Evolutionary conservation across 2,888 invertebrate genomes (phyloP).

Genomic region (Macrophya annulata): DNA sequence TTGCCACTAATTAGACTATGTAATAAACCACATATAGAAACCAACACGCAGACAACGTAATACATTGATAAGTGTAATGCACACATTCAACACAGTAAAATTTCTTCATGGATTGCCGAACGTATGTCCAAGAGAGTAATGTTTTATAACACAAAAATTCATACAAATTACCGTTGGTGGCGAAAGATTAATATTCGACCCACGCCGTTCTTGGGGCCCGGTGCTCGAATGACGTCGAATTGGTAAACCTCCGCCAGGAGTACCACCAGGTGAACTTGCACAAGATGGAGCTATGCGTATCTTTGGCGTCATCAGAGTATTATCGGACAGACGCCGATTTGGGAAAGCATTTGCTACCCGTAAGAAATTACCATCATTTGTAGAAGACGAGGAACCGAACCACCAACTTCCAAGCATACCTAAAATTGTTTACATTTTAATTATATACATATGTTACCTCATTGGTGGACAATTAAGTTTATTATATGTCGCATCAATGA

Average conservation of each 20-base stretch:
- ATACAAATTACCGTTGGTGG: conserved; percentile 91
- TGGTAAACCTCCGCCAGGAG: conserved; percentile 89
- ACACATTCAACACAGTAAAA: not conserved
- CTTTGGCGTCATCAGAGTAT: conserved; percentile 95
- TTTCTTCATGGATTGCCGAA: not conserved
- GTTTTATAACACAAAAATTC: not conserved
- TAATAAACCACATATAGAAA: not conserved
- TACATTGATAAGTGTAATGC: not conserved
- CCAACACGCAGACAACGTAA: not conserved
- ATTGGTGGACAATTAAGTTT: not conserved
- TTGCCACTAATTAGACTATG: not conserved
- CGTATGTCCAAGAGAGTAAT: not conserved
- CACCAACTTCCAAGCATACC: conserved; percentile 90
- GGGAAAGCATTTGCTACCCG: conserved; percentile 92
- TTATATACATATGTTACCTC: no score
- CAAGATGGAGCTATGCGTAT: conserved; percentile 94
- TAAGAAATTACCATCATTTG: conserved; percentile 92
- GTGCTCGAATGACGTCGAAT: conserved; percentile 95
- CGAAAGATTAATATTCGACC: conserved; percentile 91
- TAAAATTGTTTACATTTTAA: conserved; percentile 78
- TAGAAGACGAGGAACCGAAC: conserved; percentile 91
- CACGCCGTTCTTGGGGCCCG: conserved; percentile 93
- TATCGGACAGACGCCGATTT: conserved; percentile 94
- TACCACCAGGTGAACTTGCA: conserved; percentile 89
- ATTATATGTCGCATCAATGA: no score